Percentiles rank a stretch among this genome's conserved stretches.
phyloP scores from a whole-genome alignment of 1,140 invertebrate species.

The Lordiphosa mommai region DNA sequence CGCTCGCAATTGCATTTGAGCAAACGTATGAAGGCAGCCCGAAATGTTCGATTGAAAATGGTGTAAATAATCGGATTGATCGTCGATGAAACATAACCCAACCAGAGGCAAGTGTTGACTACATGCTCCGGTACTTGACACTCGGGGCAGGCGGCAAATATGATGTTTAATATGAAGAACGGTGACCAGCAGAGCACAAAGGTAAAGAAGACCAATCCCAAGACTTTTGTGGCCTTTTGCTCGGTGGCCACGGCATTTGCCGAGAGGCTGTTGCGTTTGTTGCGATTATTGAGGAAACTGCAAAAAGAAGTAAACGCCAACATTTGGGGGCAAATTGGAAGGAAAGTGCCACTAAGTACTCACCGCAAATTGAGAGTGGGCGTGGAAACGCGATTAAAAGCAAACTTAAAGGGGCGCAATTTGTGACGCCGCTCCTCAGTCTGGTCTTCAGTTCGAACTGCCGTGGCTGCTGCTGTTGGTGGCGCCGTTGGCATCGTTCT shows the following conservation, averaged over 20 bases:
- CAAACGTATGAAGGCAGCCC: slow-evolving; percentile 90
- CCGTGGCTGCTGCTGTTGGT: slow-evolving; percentile 80
- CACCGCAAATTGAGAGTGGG: slow-evolving; percentile 84
- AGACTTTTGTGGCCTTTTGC: slow-evolving; percentile 89
- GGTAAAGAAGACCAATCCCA: slow-evolving; percentile 92
- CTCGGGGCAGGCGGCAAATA: slow-evolving; percentile 87
- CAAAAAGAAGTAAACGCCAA: background rate
- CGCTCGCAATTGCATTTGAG: slow-evolving; percentile 88
- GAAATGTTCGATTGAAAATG: slow-evolving; percentile 92
- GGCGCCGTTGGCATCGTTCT: slow-evolving; percentile 80
- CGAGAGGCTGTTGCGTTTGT: slow-evolving; percentile 84
- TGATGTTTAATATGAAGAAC: slow-evolving; percentile 92
- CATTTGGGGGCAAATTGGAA: background rate
- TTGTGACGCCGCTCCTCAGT: slow-evolving; percentile 84
- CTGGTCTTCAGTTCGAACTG: slow-evolving; percentile 81
- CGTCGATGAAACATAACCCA: slow-evolving; percentile 93
- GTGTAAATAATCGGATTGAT: slow-evolving; percentile 94
- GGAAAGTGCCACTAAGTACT: slow-evolving; percentile 24
- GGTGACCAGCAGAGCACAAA: slow-evolving; percentile 95
- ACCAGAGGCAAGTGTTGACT: slow-evolving; percentile 90
- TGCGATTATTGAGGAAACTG: slow-evolving; percentile 85
- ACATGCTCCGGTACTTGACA: slow-evolving; percentile 84
- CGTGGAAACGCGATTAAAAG: slow-evolving; percentile 83
- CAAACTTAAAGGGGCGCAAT: slow-evolving; percentile 84
- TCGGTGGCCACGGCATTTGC: slow-evolving; percentile 90